Conservation (phyloP, 2,797 vertebrate genomes). For the Enteromius treurensis region DNA sequence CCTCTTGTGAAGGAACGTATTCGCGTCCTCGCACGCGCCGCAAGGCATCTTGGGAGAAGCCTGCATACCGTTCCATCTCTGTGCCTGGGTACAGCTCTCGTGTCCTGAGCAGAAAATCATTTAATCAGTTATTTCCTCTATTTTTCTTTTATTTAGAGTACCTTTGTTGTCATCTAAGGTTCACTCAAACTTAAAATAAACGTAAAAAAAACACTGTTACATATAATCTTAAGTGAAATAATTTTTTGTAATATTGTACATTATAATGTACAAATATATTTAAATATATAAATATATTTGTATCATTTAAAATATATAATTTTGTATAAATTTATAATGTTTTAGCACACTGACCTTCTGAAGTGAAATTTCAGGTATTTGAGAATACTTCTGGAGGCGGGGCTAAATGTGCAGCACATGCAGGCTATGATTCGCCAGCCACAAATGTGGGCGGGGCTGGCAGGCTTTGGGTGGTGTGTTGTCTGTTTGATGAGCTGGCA, state of each 20-base stretch:
- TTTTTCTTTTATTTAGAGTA: background rate
- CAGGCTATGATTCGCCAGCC: slow-evolving; percentile 92
- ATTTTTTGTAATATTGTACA: background rate
- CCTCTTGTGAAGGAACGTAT: slow-evolving; percentile 91
- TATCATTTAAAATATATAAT: background rate
- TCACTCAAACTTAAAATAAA: background rate
- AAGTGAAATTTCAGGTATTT: slow-evolving; percentile 96
- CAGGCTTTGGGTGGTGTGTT: slow-evolving; percentile 82
- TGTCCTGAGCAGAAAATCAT: slow-evolving; percentile 73
- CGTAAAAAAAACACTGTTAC: background rate
- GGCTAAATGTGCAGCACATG: slow-evolving; percentile 90
- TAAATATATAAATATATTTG: background rate
- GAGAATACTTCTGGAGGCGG: slow-evolving; percentile 87
- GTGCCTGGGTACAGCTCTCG: slow-evolving; percentile 88
- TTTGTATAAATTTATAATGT: background rate
- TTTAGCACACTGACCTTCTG: slow-evolving; percentile 84
- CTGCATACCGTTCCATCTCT: slow-evolving; percentile 90
- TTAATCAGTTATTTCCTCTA: background rate
- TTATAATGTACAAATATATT: background rate
- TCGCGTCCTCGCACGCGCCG: slow-evolving; percentile 90
- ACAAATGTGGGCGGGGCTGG: slow-evolving; percentile 82
- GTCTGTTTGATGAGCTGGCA: slow-evolving; percentile 98
- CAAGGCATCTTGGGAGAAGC: slow-evolving; percentile 87
- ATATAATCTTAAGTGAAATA: background rate
- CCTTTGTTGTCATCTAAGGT: background rate